Base-by-base conservation (phyloP, 2,113 vertebrate species). In the Neolamprologus devosi region DNA sequence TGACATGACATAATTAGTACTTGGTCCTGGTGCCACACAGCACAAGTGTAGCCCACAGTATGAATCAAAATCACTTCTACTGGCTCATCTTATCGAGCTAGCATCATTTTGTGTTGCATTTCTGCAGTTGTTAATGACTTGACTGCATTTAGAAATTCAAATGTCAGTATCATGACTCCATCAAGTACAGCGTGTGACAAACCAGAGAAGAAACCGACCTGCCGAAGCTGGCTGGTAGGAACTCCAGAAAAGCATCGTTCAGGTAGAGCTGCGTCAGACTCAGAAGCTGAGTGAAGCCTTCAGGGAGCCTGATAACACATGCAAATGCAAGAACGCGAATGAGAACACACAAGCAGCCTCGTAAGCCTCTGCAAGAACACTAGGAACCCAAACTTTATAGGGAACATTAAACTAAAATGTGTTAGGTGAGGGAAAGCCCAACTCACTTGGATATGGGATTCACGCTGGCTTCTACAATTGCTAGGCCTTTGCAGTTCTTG, bases 371-470 rank as follows among this genome's bases (percentile, higher is more conserved):
- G 75, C 84, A 75, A 37, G 14, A 81, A 80, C 10, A 7, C 49
- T 33, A 65, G 5, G 4, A 82, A 63, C 28, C 30, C 3, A 75
- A 21, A 78, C 13, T 45, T 12, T 17, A 7, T 4, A 19, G 3
- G 14, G 5, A 21, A 26, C 28, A 28, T 9, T 19, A 3, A 58
- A 8, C 9, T 40, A 33, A 33, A 79, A 60, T 11, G 11, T 14
- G 4, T 47, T 12, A 14, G 4, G 13, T 12, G 19, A 78, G 1
- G 35, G 11, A 4, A 42, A 14, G 12, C 6, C 6, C 13, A 19
- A 97, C 98, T 97, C 95, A 99, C 99, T 99, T 99, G 88, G 98
- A 98, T 96, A 99, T 99, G 57, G 98, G 99, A 93, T 99, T 99
- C 89, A 99, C 98, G 12, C 99, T 99, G 91, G 99, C 99, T 92